Evolutionary conservation across 1,140 invertebrate species (phyloP).

Genomic region (Adoxophyes honmai): DNA sequence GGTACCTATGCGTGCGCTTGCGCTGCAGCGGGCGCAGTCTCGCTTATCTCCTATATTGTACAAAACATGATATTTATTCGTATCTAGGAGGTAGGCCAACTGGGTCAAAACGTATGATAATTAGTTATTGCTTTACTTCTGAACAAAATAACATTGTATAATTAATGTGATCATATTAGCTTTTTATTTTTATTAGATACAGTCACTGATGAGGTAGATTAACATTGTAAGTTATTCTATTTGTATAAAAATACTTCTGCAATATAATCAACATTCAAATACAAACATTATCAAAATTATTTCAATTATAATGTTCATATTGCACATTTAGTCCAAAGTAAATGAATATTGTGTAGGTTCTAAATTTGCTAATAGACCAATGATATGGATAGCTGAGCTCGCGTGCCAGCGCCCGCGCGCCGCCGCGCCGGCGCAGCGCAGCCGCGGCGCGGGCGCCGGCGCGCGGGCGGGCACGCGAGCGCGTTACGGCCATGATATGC

Average conservation of each 20-base stretch:
- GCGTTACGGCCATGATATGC: slow-evolving; percentile 41
- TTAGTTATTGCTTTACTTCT: slow-evolving; percentile 22
- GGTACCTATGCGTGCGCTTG: background rate
- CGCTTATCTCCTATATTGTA: slow-evolving; percentile 13
- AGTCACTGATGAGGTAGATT: slow-evolving; percentile 67
- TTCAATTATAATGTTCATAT: slow-evolving; percentile 61
- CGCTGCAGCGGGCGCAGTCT: background rate
- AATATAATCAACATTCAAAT: slow-evolving; percentile 74
- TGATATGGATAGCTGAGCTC: slow-evolving; percentile 30
- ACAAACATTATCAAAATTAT: slow-evolving; percentile 74
- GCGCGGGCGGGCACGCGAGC: slow-evolving; percentile 38
- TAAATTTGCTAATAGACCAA: slow-evolving; percentile 29
- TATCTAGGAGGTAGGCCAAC: slow-evolving; percentile 41
- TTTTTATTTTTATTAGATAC: slow-evolving; percentile 36
- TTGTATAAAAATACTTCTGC: slow-evolving; percentile 75
- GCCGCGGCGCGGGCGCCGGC: slow-evolving; percentile 4
- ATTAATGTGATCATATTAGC: slow-evolving; percentile 16
- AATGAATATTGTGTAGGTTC: slow-evolving; percentile 34
- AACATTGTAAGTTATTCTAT: slow-evolving; percentile 58
- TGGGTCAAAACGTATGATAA: slow-evolving; percentile 23
- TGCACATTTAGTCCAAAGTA: slow-evolving; percentile 48
- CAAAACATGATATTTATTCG: slow-evolving; percentile 17
- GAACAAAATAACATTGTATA: slow-evolving; percentile 19
- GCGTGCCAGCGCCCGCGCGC: slow-evolving; percentile 37
- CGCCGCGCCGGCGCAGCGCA: slow-evolving; percentile 16